phyloP scores from a whole-genome alignment of 2,797 vertebrate species.

The Ceyx erithaca region DNA sequence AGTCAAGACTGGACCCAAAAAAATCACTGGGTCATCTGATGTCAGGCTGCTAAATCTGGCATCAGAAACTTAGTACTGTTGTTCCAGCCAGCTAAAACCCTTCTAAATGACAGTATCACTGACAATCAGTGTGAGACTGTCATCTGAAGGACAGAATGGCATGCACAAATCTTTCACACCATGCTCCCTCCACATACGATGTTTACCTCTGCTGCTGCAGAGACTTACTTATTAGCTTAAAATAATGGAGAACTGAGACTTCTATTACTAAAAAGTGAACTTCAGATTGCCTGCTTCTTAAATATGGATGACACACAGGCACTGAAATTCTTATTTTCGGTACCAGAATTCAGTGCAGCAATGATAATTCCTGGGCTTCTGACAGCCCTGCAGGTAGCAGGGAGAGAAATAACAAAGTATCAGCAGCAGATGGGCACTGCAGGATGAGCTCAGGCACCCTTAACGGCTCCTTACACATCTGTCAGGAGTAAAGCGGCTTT shows the following conservation, averaged over 20 bases:
- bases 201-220: background rate
- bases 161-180: background rate
- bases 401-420: background rate
- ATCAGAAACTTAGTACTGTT: background rate
- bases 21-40: background rate
- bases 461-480: background rate
- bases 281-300: background rate
- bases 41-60: background rate
- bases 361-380: background rate
- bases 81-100: slow-evolving; percentile 25
- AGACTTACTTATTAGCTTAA: background rate
- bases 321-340: background rate
- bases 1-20: background rate
- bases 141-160: slow-evolving; percentile 3
- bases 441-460: background rate
- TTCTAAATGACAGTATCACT: background rate
- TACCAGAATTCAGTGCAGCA: background rate
- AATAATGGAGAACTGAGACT: background rate
- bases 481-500: background rate
- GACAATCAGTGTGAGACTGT: background rate
- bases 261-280: background rate
- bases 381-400: background rate
- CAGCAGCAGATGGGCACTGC: background rate
- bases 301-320: background rate
- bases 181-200: background rate